These are phyloP conservation scores for Tiliacea citrago DNA, from an alignment of 2,888 invertebrate species.

Conservation along the genomic window DNA sequence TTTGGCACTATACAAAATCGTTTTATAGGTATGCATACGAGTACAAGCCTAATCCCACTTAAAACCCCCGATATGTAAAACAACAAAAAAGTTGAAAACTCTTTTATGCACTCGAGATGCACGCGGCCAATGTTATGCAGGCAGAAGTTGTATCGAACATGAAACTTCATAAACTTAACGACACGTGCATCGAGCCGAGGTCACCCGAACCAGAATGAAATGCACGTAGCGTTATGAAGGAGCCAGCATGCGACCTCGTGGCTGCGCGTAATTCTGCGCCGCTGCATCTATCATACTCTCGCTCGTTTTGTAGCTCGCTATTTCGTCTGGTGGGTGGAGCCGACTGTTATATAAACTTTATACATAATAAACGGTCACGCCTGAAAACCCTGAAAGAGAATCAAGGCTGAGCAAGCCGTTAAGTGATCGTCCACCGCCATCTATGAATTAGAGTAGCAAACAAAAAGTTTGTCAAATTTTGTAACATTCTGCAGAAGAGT, in stretches of 20 bases:
- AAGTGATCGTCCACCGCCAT: constrained; percentile 28
- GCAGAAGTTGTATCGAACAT: constrained; percentile 56
- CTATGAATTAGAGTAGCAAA: constrained; percentile 12
- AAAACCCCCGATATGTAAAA: neutral
- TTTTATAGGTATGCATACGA: neutral
- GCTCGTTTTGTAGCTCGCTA: constrained; percentile 6
- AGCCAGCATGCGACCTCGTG: constrained; percentile 44
- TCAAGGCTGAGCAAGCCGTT: constrained; percentile 8
- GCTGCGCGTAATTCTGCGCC: constrained; percentile 16
- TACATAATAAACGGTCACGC: constrained; percentile 42
- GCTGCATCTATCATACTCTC: constrained; percentile 19
- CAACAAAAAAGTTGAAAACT: constrained; percentile 33
- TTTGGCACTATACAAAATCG: neutral
- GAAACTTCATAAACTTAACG: constrained; percentile 57
- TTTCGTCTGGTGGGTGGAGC: constrained; percentile 35
- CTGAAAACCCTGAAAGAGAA: constrained; percentile 43
- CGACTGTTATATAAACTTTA: constrained; percentile 28
- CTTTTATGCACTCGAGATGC: constrained; percentile 26
- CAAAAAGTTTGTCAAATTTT: constrained; percentile 29
- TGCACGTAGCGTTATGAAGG: constrained; percentile 6
- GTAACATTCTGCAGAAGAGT: neutral
- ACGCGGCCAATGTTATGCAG: constrained; percentile 40
- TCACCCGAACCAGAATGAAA: constrained; percentile 41
- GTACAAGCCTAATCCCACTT: neutral
- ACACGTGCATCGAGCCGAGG: constrained; percentile 50